Base-by-base conservation (phyloP, 2,797 vertebrate species). In the Oreochromis mossambicus region DNA sequence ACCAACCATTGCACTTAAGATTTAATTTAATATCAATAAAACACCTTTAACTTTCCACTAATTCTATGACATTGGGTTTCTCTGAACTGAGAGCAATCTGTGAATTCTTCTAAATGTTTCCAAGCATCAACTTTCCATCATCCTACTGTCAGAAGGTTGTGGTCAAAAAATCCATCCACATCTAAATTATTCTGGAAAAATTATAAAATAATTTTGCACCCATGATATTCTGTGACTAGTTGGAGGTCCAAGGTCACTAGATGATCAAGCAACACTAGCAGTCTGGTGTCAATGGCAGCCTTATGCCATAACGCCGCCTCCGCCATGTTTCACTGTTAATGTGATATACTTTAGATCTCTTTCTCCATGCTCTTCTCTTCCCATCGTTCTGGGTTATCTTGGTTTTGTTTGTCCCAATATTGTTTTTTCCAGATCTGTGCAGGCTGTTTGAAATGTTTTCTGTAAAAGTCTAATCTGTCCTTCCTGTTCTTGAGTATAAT, bases 201-300 rank as follows among this genome's bases (percentile, higher is more conserved):
- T 68, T 24, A 6, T 43, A 0, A 15, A 41, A 41, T 15, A 15
- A 68, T 41, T 38, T 3, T 61, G 29, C n/a, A 13, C 5, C 7
- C n/a, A 36, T 66, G 14, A 3, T 68, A 41, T 68, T 21, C 36
- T 0, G 0, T 66, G 36, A 68, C 36, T 14, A 66, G 11, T 14
- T 66, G n/a, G 61, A 66, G 11, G 61, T 21, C 19, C 34, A 13
- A 0, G 58, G 58, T 63, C 32, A 63, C 10, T 36, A 36, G 34
- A 21, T 66, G 61, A 21, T 68, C 36, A 68, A 15, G 8, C 43
- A 68, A 26, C 63, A 68, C 13, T 24, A 68, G 13, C 21, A 6
- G 5, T 41, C 63, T 41, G n/a, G 36, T 68, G 41, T 41, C 7
- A 24, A 6, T 43, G 21, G 38, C 63, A 70, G 13, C 8, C 63